Conservation (phyloP, 2,113 vertebrate species). For the Hippocampus guttulatus region DNA sequence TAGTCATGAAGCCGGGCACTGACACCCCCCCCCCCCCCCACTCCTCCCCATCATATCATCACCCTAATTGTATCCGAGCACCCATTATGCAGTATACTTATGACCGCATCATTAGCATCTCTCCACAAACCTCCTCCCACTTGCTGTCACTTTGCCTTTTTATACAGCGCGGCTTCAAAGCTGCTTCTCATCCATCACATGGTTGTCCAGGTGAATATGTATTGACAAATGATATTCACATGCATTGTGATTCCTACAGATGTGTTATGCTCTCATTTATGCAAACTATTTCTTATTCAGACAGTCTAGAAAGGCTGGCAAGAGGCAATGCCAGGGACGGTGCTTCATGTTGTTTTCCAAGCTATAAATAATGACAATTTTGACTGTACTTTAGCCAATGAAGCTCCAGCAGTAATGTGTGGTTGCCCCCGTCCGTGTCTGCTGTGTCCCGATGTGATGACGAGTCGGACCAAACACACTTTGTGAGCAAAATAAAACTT, state of each 20-base stretch:
- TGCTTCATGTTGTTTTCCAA: conserved; percentile 36
- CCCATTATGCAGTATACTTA: conserved; percentile 46
- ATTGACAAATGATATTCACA: conserved; percentile 43
- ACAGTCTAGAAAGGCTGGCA: conserved; percentile 18
- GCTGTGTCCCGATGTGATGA: conserved; percentile 55
- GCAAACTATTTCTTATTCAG: conserved; percentile 54
- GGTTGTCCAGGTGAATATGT: conserved; percentile 25
- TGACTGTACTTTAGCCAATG: conserved; percentile 31
- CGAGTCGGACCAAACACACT: conserved; percentile 44
- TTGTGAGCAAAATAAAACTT: conserved; percentile 38
- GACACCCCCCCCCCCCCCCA: conserved; percentile 44
- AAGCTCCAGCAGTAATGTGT: conserved; percentile 27
- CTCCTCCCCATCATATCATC: conserved; percentile 55
- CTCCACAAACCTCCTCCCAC: conserved; percentile 19
- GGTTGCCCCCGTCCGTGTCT: conserved; percentile 37
- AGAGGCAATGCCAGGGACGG: conserved; percentile 47
- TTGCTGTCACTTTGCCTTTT: conserved; percentile 19
- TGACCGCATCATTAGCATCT: conserved; percentile 61
- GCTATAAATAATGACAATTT: conserved; percentile 27
- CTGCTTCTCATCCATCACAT: conserved; percentile 47
- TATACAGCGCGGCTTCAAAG: conserved; percentile 35
- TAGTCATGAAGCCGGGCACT: conserved; percentile 66
- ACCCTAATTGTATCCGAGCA: conserved; percentile 67
- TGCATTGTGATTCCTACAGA: conserved; percentile 47
- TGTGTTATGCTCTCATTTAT: conserved; percentile 46